Evolutionary conservation across 2,888 invertebrate species (phyloP), one percentile per base, ranked within the genome.

Genomic region (Xanthia togata): DNA sequence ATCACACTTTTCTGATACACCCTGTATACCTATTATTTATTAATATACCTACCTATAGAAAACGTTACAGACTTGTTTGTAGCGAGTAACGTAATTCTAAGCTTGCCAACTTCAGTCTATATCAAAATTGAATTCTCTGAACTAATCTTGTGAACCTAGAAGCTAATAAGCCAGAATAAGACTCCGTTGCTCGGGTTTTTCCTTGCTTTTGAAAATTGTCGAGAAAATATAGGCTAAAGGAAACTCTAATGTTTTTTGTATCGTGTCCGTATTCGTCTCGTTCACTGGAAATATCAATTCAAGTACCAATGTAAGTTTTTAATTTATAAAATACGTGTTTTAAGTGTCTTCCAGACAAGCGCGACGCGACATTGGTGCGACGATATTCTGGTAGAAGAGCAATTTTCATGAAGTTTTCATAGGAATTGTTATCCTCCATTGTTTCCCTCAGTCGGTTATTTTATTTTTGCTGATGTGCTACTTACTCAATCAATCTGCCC

Each of bases 141-240:
- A 55, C 50, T 76, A 64, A 76, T 69, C 63, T 41, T 41, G 53
- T 62, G 60, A 62, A 62, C 44, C 26, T 67, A 44, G 31, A 31
- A 75, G 67, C 26, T 76, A 47, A 76, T 76, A 57, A 69, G 31
- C 26, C 50, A 50, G n/a, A 76, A 69, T 41, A 64, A 69, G 63
- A 78, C 59, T 69, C 14, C 12, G 53, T 69, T 38, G 31, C n/a
- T 53, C 26, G 38, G n/a, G 8, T 64, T 60, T n/a, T n/a, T n/a
- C 41, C 11, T 53, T 55, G 31, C 31, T 11, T 26, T 26, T 38
- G 35, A 62, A 62, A 55, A 44, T 62, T 41, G 35, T 41, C 8
- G 41, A 69, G 47, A 14, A 63, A 63, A 68, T 41, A 55, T 57
- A 23, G 31, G 20, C 9, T 31, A 31, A 14, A 31, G 23, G 67